A percentile compares a stretch with the other conserved stretches of the same genome.
Conservation (phyloP, 1,140 invertebrate genomes). For the Prorops nasuta region DNA sequence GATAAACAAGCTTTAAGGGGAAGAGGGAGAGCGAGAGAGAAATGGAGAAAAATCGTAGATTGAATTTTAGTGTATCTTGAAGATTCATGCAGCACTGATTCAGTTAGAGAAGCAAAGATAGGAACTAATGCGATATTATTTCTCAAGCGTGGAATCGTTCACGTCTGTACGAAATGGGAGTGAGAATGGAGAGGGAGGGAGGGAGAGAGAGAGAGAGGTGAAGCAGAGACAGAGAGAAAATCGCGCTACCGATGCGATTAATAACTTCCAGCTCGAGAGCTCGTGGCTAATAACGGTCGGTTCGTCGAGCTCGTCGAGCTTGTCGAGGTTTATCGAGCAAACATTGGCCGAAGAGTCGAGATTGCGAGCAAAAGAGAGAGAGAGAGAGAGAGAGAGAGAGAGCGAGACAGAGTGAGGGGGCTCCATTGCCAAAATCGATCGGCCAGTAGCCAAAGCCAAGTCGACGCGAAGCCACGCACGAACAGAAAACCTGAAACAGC, state of each 20-base stretch:
- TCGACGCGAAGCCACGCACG: too few species aligned
- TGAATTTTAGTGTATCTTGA: too few species aligned
- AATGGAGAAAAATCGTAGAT: too few species aligned
- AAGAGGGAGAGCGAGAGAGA: too few species aligned
- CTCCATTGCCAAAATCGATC: conserved; percentile 21
- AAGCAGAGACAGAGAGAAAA: too few species aligned
- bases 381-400: too few species aligned
- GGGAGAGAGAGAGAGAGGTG: too few species aligned
- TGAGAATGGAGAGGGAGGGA: too few species aligned
- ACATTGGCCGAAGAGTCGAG: conserved; percentile 20
- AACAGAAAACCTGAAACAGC: too few species aligned
- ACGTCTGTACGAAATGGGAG: background rate
- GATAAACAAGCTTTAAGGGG: too few species aligned
- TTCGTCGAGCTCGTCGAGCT: conserved; percentile 16
- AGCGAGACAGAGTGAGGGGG: too few species aligned
- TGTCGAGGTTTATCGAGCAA: conserved; percentile 27
- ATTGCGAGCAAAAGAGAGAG: too few species aligned
- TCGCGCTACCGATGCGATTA: conserved; percentile 17
- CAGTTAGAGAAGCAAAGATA: background rate
- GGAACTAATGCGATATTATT: background rate
- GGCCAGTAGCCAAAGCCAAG: background rate
- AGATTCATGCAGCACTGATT: background rate
- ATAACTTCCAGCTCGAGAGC: conserved; percentile 22
- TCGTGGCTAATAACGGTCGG: conserved; percentile 18
- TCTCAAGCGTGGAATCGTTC: background rate